Evolutionary conservation across 2,113 vertebrate species (phyloP), one percentile per base, ranked within the genome.

Genomic region (Clarias macrocephalus): DNA sequence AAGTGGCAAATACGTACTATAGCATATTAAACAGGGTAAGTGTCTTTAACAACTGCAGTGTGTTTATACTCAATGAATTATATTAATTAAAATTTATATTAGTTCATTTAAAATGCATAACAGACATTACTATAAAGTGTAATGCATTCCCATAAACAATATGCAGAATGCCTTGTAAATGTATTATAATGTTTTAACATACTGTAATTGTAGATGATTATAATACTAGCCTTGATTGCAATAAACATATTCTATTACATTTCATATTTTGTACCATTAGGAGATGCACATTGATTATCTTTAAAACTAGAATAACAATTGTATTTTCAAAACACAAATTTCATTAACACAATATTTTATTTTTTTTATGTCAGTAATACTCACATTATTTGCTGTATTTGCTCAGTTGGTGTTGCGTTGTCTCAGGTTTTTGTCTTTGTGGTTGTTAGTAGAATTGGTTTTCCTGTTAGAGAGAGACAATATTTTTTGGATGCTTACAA

Each of bases 371-470:
- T 84, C 21, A 37, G 75, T 85, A 85, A 86, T 88, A 87, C 87
- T 92, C 76, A 88, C 84, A 77, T 83, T 82, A 48, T 92, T 92
- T 95, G 37, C 54, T 85, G 56, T 37, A 68, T 92, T 92, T 90
- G 89, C 91, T 94, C 94, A 99, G 95, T 99, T 99, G 93, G 96
- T 97, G 95, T 99, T 99, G 95, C 98, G 96, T 95, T 99, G 98
- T 91, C 98, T 97, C 94, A 99, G 95, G 94, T 97, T 99, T 97
- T 99, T 99, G 94, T 99, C 98, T 96, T 99, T 99, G 93, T 99
- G 97, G 95, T 99, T 99, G 96, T 99, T 99, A 93, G 98, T 99
- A 91, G 98, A 99, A 95, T 99, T 99, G 89, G 97, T 99, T 97
- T 99, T 99, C 96, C 98, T 99, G 92, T 30, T 73, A 80, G 88